Evolutionary conservation across 2,113 vertebrate genomes (phyloP).

Genomic region (Ornithorhynchus anatinus): DNA sequence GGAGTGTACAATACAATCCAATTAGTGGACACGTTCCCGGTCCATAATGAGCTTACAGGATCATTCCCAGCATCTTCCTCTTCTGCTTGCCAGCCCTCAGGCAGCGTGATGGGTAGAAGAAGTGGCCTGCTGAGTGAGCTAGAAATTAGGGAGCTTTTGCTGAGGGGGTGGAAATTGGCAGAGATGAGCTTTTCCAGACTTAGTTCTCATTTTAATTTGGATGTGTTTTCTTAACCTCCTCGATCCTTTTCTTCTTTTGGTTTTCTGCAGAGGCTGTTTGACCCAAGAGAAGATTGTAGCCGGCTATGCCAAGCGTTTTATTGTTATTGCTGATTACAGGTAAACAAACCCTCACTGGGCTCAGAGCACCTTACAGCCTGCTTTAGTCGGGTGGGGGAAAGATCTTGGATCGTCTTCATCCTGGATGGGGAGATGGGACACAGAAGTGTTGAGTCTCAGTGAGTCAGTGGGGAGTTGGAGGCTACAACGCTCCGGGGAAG

Average conservation of each 20-base stretch:
- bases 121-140: no score
- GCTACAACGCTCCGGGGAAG: no score
- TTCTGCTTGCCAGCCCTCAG: no score
- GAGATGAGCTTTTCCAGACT: neutral
- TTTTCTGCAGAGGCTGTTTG: conserved; percentile 85
- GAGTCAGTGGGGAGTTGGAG: neutral
- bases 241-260: neutral
- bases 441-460: neutral
- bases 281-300: conserved; percentile 98
- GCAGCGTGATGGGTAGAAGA: no score
- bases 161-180: neutral
- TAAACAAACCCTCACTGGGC: conserved; percentile 31
- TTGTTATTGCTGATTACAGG: conserved; percentile 97
- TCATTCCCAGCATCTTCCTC: no score
- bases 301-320: conserved; percentile 88
- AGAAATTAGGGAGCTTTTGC: no score
- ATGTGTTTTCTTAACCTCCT: no score
- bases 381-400: neutral
- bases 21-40: no score
- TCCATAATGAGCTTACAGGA: no score
- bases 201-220: neutral
- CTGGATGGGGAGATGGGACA: neutral
- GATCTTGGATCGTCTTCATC: neutral
- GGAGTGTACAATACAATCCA: no score
- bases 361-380: neutral